A percentile compares a stretch with the other conserved stretches of the same genome.
These are phyloP conservation scores for Montipora capitata DNA, from an alignment of 92 coral and sea anemone species.

Conservation along the genomic window DNA sequence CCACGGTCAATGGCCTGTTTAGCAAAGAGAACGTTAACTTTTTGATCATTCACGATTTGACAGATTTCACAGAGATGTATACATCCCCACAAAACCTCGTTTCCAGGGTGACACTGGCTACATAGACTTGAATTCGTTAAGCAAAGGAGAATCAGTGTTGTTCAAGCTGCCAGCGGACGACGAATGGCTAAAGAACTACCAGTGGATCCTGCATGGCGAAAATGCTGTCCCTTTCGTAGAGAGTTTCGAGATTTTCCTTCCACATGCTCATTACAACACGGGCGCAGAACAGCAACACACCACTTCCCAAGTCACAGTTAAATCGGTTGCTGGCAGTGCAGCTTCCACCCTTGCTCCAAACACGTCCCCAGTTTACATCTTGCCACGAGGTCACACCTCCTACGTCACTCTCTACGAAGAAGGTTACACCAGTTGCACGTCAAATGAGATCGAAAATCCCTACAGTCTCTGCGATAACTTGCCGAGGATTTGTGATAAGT, in stretches of 20 bases:
- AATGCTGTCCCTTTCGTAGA: conserved; percentile 46
- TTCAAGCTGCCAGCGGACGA: conserved; percentile 48
- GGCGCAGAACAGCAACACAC: neutral
- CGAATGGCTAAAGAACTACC: conserved; percentile 37
- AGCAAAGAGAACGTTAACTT: neutral
- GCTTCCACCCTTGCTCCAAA: conserved; percentile 10
- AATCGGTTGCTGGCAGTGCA: neutral
- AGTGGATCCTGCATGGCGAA: conserved; percentile 50
- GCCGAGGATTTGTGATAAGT: conserved; percentile 53
- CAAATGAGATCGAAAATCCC: conserved; percentile 54
- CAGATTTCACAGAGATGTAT: conserved; percentile 35
- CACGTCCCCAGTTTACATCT: conserved; percentile 27
- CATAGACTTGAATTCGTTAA: conserved; percentile 35
- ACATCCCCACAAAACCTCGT: conserved; percentile 65
- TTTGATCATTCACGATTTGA: conserved; percentile 6
- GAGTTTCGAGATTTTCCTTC: conserved; percentile 62
- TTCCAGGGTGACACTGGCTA: conserved; percentile 62
- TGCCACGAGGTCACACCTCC: conserved; percentile 37
- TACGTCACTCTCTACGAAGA: conserved; percentile 36
- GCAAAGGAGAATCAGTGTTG: conserved; percentile 40
- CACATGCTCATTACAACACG: conserved; percentile 17
- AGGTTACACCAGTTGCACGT: conserved; percentile 38
- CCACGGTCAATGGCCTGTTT: conserved; percentile 22
- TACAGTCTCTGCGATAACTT: conserved; percentile 65
- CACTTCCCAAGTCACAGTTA: conserved; percentile 21